These are phyloP conservation scores for Cinara cedri DNA, from an alignment of 2,888 invertebrate genomes.

Conservation along the genomic window DNA sequence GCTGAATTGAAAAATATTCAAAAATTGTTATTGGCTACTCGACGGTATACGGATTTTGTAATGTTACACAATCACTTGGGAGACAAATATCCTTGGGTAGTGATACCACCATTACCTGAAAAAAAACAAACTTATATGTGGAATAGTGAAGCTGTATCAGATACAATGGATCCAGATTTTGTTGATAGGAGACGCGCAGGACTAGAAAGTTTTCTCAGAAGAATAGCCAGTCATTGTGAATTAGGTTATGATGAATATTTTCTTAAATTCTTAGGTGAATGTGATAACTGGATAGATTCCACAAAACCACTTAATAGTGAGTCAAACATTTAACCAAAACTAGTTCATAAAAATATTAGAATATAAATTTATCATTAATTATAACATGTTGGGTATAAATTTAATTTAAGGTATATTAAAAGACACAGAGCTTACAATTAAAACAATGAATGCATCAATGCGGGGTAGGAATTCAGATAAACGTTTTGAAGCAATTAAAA, in stretches of 20 bases:
- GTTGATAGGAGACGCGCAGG: slow-evolving; percentile 82
- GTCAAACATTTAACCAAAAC: background rate
- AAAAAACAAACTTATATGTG: slow-evolving; percentile 78
- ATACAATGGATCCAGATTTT: slow-evolving; percentile 84
- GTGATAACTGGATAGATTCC: slow-evolving; percentile 42
- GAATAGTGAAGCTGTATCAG: slow-evolving; percentile 71
- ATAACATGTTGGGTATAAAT: background rate
- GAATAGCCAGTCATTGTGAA: slow-evolving; percentile 42
- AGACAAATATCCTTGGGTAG: slow-evolving; percentile 78
- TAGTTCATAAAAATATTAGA: too few relatives aligned
- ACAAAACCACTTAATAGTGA: slow-evolving; percentile 40
- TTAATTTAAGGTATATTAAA: slow-evolving; percentile 42
- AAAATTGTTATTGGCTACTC: slow-evolving; percentile 72
- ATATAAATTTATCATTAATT: too few relatives aligned
- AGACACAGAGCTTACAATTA: slow-evolving; percentile 49
- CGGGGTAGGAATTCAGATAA: slow-evolving; percentile 41
- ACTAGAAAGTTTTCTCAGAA: slow-evolving; percentile 67
- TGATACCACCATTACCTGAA: slow-evolving; percentile 82
- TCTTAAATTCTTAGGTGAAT: slow-evolving; percentile 39
- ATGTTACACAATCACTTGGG: slow-evolving; percentile 78
- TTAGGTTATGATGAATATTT: slow-evolving; percentile 49
- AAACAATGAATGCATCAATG: slow-evolving; percentile 46
- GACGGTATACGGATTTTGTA: slow-evolving; percentile 85
- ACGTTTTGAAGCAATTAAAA: slow-evolving; percentile 47
- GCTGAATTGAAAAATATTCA: slow-evolving; percentile 57